phyloP scores from a whole-genome alignment of 2,113 vertebrate species.

The Speoplatyrhinus poulsoni region DNA sequence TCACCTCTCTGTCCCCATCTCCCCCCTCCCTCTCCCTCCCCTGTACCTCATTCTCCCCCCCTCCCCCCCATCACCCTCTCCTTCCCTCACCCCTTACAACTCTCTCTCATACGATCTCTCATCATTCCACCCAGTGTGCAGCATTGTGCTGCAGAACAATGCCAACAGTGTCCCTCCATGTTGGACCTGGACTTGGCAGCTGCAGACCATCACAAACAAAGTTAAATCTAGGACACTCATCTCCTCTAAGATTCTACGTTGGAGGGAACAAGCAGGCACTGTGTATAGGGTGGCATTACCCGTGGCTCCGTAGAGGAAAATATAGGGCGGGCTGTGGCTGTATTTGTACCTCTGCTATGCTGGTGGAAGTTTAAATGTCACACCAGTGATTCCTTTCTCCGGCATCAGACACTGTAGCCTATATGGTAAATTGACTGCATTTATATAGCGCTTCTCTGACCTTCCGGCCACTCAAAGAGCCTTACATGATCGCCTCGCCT shows the following conservation, averaged over 20 bases:
- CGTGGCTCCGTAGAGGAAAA: not conserved
- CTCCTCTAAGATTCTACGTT: not conserved
- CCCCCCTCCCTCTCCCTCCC: too few species aligned
- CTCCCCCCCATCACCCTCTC: too few species aligned
- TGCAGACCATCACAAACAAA: constrained; percentile 1
- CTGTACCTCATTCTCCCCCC: too few species aligned
- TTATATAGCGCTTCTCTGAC: too few species aligned
- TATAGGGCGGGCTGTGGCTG: not conserved
- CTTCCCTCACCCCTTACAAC: not conserved
- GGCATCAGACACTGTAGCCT: too few species aligned
- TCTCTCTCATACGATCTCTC: not conserved
- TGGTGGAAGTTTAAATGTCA: not conserved
- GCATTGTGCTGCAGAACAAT: constrained; percentile 1
- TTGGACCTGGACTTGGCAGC: constrained; percentile 10
- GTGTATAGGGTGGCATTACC: not conserved
- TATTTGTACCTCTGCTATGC: not conserved
- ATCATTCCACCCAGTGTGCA: constrained; percentile 14
- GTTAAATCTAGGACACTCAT: not conserved
- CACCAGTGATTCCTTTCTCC: not conserved
- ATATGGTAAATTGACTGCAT: too few species aligned
- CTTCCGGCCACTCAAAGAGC: too few species aligned
- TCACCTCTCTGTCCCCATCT: rapidly evolving
- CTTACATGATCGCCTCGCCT: too few species aligned
- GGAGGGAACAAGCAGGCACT: constrained; percentile 7
- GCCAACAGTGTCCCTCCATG: not conserved